phyloP scores from a whole-genome alignment of 2,888 invertebrate genomes.

The Tetramorium bicarinatum region DNA sequence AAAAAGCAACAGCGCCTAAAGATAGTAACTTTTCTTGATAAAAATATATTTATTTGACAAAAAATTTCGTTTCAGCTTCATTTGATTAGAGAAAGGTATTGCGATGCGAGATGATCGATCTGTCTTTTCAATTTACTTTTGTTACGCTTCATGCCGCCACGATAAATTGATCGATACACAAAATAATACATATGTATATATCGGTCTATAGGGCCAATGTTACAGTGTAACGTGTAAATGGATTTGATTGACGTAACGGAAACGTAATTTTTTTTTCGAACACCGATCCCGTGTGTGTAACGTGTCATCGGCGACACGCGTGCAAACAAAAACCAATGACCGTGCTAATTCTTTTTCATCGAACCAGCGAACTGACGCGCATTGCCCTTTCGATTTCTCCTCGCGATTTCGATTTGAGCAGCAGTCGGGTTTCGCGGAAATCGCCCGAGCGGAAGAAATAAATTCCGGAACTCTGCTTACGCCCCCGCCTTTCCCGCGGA shows the following conservation, averaged over 20 bases:
- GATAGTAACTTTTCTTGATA: neutral
- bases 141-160: neutral
- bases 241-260: constrained; percentile 34
- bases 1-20: neutral
- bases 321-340: constrained; percentile 33
- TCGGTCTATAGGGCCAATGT: constrained; percentile 13
- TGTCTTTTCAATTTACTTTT: constrained; percentile 27
- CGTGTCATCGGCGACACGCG: neutral
- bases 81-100: neutral
- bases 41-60: neutral
- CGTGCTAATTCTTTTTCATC: constrained; percentile 2
- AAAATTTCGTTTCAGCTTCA: neutral
- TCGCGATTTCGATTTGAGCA: neutral
- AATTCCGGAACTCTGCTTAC: constrained; percentile 40
- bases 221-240: constrained; percentile 13
- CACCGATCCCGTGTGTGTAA: neutral
- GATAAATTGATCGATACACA: constrained; percentile 29
- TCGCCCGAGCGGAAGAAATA: constrained; percentile 37
- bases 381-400: neutral
- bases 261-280: constrained; percentile 2
- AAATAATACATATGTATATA: neutral
- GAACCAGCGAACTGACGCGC: neutral
- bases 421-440: constrained; percentile 35
- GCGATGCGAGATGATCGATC: neutral
- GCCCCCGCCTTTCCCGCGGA: neutral